Evolutionary conservation across 2,797 vertebrate species (phyloP).

Genomic region (Monodelphis domestica): DNA sequence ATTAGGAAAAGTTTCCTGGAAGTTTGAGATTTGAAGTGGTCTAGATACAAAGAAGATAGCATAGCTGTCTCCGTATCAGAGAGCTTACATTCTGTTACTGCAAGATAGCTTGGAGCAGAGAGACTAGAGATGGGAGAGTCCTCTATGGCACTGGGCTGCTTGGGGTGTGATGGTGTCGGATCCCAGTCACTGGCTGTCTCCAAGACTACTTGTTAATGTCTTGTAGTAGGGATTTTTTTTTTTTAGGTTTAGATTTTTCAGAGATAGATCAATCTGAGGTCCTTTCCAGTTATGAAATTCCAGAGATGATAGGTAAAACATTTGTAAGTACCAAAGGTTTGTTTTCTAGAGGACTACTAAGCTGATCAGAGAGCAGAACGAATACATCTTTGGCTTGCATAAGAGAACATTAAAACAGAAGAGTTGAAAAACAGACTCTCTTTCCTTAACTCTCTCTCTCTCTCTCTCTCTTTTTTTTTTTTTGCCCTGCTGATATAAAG

Average conservation of each 20-base stretch:
- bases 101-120: neutral
- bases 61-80: neutral
- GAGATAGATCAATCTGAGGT: neutral
- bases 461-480: neutral
- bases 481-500: constrained; percentile 25
- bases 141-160: neutral
- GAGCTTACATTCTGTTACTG: neutral
- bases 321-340: neutral
- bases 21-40: neutral
- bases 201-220: neutral
- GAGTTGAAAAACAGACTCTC: neutral
- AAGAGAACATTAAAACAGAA: neutral
- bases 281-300: neutral
- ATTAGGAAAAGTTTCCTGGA: neutral
- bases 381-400: neutral
- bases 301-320: neutral
- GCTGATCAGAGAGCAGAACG: neutral
- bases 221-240: neutral
- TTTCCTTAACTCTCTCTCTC: neutral
- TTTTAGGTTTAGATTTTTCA: neutral
- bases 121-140: neutral
- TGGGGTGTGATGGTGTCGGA: neutral
- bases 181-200: neutral
- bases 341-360: constrained; percentile 9
- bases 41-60: neutral